These are phyloP conservation scores for Delichon dasypus DNA, from an alignment of 2,797 vertebrate genomes.

Conservation along the genomic window DNA sequence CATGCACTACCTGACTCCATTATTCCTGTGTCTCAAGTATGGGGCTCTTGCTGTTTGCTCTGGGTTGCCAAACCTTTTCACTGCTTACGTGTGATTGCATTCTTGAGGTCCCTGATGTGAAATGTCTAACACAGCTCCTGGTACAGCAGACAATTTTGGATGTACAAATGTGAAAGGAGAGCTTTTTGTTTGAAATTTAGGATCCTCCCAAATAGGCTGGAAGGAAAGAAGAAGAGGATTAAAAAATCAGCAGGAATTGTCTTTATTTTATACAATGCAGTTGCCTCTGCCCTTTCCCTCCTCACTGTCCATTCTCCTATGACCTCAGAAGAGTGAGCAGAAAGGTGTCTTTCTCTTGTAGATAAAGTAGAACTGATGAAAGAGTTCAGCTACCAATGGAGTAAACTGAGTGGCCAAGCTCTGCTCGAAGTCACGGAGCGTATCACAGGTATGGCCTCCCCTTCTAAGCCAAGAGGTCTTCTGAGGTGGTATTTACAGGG, in stretches of 20 bases:
- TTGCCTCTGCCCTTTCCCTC: background rate
- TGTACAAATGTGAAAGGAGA: background rate
- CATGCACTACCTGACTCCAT: too few species aligned
- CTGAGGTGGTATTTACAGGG: background rate
- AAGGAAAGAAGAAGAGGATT: background rate
- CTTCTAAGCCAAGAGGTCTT: background rate
- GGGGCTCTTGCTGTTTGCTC: background rate
- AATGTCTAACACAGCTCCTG: background rate
- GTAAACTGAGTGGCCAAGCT: constrained; percentile 62
- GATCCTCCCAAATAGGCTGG: background rate
- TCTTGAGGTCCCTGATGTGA: background rate
- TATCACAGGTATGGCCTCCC: constrained; percentile 33
- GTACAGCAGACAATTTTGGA: background rate
- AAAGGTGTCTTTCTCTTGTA: constrained; percentile 52
- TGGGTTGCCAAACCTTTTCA: background rate
- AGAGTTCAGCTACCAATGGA: constrained; percentile 24
- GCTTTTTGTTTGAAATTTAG: background rate
- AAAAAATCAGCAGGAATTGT: background rate
- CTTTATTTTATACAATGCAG: background rate
- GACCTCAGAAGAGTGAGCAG: background rate
- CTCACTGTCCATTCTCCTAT: background rate
- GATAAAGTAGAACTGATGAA: constrained; percentile 34
- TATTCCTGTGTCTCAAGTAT: background rate
- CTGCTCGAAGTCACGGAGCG: constrained; percentile 59
- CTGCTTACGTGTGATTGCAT: background rate